Evolutionary conservation across 2,888 invertebrate species (phyloP).

Genomic region (Euspilapteryx auroguttella): DNA sequence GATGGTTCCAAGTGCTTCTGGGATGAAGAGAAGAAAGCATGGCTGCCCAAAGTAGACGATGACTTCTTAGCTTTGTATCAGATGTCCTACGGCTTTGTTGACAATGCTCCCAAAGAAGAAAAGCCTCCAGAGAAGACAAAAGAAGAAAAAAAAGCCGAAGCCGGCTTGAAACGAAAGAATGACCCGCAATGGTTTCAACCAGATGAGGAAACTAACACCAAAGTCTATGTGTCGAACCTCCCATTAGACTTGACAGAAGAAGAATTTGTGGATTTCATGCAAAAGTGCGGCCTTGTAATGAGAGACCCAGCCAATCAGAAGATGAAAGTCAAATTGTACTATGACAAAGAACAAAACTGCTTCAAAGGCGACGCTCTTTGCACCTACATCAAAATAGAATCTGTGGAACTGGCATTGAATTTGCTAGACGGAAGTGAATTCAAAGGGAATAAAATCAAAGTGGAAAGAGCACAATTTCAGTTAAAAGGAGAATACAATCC

Average conservation of each 20-base stretch:
- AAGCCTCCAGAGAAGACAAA: slow-evolving; percentile 21
- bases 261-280: slow-evolving; percentile 89
- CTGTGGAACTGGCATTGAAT: slow-evolving; percentile 89
- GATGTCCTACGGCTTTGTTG: slow-evolving; percentile 88
- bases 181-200: slow-evolving; percentile 90
- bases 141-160: slow-evolving; percentile 32
- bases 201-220: slow-evolving; percentile 82
- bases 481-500: slow-evolving; percentile 95
- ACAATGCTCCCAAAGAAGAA: slow-evolving; percentile 46
- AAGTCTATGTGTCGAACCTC: slow-evolving; percentile 93
- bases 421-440: slow-evolving; percentile 86
- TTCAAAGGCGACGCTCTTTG: slow-evolving; percentile 96
- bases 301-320: slow-evolving; percentile 78
- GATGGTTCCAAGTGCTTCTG: slow-evolving; percentile 92
- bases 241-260: slow-evolving; percentile 88
- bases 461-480: slow-evolving; percentile 92
- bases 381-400: slow-evolving; percentile 95
- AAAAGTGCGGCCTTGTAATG: slow-evolving; percentile 94
- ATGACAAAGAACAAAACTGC: slow-evolving; percentile 73
- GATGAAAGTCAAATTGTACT: slow-evolving; percentile 91
- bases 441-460: slow-evolving; percentile 79
- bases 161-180: slow-evolving; percentile 54
- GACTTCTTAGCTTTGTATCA: slow-evolving; percentile 96
- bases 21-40: slow-evolving; percentile 88
- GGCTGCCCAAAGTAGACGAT: slow-evolving; percentile 97